Percentiles rank a stretch among this genome's conserved stretches.
These are phyloP conservation scores for Engraulis encrasicolus DNA, from an alignment of 2,113 vertebrate species.

Conservation along the genomic window DNA sequence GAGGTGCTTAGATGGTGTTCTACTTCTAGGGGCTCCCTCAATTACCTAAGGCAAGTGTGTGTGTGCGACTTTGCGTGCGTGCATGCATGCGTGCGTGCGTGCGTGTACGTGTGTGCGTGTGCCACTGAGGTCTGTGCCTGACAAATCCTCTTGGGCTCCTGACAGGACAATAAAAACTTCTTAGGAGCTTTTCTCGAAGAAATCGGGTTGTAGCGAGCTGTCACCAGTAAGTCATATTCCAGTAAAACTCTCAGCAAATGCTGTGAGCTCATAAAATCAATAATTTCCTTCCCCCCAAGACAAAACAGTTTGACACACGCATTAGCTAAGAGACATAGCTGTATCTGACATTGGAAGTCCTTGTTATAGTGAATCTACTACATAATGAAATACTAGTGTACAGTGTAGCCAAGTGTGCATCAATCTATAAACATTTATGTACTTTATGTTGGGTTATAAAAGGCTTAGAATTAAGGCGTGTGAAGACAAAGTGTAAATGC, in stretches of 20 bases:
- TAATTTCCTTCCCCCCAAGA: neutral
- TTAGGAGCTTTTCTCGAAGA: neutral
- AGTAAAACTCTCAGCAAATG: neutral
- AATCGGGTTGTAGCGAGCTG: neutral
- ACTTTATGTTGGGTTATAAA: too few relatives aligned
- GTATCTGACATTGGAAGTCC: neutral
- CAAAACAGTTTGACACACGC: neutral
- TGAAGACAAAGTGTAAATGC: too few relatives aligned
- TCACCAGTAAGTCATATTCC: neutral
- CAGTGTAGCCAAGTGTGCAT: too few relatives aligned
- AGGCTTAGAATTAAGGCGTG: too few relatives aligned
- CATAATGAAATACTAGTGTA: too few relatives aligned
- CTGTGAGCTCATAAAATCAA: neutral
- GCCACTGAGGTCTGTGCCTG: neutral
- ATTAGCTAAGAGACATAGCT: neutral
- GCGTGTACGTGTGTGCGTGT: neutral
- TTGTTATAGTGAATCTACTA: too few relatives aligned
- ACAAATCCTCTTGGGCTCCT: neutral
- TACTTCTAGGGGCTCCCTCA: neutral
- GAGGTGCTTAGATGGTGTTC: neutral
- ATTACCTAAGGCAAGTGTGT: neutral
- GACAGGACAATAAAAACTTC: neutral
- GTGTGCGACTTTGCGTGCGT: neutral
- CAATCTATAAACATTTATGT: too few relatives aligned
- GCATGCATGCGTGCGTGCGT: neutral